A percentile compares a stretch with the other conserved stretches of the same genome.
phyloP scores from a whole-genome alignment of 2,113 vertebrate species.

The Apus apus region DNA sequence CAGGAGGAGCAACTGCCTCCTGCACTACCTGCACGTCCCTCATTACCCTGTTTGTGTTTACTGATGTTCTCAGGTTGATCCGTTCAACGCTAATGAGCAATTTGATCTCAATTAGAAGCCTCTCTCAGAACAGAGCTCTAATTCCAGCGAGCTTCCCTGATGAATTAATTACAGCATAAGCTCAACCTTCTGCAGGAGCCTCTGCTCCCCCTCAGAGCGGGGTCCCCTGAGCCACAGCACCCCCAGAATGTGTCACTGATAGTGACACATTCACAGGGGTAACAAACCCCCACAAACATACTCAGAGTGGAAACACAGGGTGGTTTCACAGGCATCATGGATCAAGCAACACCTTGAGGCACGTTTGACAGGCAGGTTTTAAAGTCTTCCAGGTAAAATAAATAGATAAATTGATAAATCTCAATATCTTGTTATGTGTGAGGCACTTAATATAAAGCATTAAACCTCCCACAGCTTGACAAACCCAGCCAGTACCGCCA shows the following conservation, averaged over 20 bases:
- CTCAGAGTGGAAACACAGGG: accelerated
- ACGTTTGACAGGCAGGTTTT: accelerated
- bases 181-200: neutral
- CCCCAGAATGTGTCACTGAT: neutral
- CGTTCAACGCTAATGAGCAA: conserved; percentile 38
- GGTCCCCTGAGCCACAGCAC: neutral
- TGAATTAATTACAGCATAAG: conserved; percentile 14
- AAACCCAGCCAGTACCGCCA: neutral
- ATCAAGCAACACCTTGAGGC: neutral
- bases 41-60: conserved; percentile 29
- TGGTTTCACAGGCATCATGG: accelerated
- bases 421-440: neutral
- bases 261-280: accelerated
- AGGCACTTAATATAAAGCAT: neutral
- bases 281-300: accelerated
- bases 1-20: too few species aligned
- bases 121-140: neutral
- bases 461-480: neutral
- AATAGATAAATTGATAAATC: too few species aligned
- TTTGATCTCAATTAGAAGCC: conserved; percentile 58
- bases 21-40: neutral
- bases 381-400: neutral
- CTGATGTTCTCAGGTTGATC: conserved; percentile 22
- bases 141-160: conserved; percentile 24
- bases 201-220: neutral